phyloP scores from a whole-genome alignment of 1,140 invertebrate species.

The Tenebrio molitor region DNA sequence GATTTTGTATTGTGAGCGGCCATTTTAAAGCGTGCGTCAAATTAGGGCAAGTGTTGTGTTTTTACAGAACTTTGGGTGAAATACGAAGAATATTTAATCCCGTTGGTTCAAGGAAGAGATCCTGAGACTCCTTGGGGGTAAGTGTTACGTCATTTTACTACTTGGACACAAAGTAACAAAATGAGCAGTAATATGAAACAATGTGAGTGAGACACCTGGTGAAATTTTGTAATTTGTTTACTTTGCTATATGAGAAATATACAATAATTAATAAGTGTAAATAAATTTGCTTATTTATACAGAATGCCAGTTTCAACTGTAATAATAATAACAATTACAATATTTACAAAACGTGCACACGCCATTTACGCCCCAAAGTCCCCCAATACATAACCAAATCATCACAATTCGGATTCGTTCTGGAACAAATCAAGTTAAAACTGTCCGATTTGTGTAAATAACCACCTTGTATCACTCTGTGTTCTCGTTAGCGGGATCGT shows the following conservation, averaged over 20 bases:
- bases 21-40: too few relatives aligned
- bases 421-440: conserved; percentile 10
- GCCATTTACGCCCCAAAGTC: conserved; percentile 28
- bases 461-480: conserved; percentile 59
- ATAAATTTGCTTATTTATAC: conserved; percentile 61
- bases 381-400: neutral
- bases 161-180: too few relatives aligned
- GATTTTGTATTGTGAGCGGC: too few relatives aligned
- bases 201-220: too few relatives aligned
- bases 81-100: too few relatives aligned
- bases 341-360: conserved; percentile 59
- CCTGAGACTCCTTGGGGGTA: too few relatives aligned
- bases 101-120: too few relatives aligned
- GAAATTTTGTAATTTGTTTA: conserved; percentile 27
- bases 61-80: too few relatives aligned
- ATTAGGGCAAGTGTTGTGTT: too few relatives aligned
- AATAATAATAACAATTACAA: conserved; percentile 56
- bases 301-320: conserved; percentile 58
- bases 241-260: conserved; percentile 59
- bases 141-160: too few relatives aligned
- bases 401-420: conserved; percentile 20
- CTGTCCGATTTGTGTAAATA: conserved; percentile 2
- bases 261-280: conserved; percentile 62
- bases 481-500: conserved; percentile 67
- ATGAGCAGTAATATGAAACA: too few relatives aligned